Evolutionary conservation across 53 echinoderm and acorn worm species (phyloP), one percentile per base, ranked within the genome.

Genomic region (Antedon mediterranea): DNA sequence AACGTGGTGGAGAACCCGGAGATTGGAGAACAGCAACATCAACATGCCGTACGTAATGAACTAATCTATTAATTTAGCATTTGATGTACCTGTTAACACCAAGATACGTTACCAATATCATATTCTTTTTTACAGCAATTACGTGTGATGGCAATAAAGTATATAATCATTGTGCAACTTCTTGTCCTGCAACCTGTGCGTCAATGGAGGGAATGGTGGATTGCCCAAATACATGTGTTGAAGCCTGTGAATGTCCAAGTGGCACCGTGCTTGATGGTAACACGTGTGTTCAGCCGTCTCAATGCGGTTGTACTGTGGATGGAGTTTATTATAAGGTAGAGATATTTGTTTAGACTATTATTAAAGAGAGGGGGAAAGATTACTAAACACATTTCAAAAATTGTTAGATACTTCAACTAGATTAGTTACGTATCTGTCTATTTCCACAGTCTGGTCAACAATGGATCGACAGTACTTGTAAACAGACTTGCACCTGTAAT

Each of bases 201-300:
- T 34, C 84, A 32, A 83, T 34, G 13, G 71, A 86, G 71, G 71
- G 83, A 32, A 34, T 78, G 32, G 75, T 31, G 32, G 71, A 74
- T 15, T 90, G 81, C 43, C 32, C 83, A 32, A 32, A 73, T 33
- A 34, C 20, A 23, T 89, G 87, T 32, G 79, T 85, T 75, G 93
- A 90, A 70, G 87, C 85, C 28, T 93, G 93, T 76, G 71, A 81
- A 33, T 93, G 89, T 78, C 84, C 86, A 32, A 87, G 87, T 71
- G 93, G 90, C 18, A 43, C 75, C 14, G 80, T 90, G 0, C 74
- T 90, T 33, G 89, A 93, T 31, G 85, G 87, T 74, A 85, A 81
- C 28, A 80, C 28, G 14, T 93, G 93, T 80, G 87, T 89, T 71
- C 79, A 87, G 13, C 87, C 85, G 9, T 75, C 71, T 29, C 30